Evolutionary conservation across 1,140 invertebrate species (phyloP).

Genomic region (Bursaphelenchus mucronatus): DNA sequence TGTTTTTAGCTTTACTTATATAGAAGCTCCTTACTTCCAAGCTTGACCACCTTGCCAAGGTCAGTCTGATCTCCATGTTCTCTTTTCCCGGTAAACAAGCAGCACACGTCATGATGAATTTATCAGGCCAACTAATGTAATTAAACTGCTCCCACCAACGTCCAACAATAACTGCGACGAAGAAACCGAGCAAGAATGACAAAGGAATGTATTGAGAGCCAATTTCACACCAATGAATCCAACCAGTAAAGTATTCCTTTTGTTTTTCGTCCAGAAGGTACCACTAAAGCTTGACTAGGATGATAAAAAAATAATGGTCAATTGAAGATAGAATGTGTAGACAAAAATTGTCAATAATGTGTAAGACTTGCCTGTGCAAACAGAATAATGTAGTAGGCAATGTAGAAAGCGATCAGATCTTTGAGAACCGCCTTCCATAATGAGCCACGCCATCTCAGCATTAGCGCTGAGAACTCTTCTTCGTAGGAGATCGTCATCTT

Average conservation of each 20-base stretch:
- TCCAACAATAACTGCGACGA: conserved; percentile 60
- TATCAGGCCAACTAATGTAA: conserved; percentile 60
- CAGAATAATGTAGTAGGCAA: conserved; percentile 59
- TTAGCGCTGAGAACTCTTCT: conserved; percentile 55
- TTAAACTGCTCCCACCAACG: conserved; percentile 61
- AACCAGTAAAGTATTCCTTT: conserved; percentile 61
- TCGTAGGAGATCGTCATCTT: conserved; percentile 40
- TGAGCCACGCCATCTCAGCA: conserved; percentile 59
- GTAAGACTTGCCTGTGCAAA: conserved; percentile 51
- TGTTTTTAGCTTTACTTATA: no score
- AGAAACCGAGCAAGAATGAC: conserved; percentile 60
- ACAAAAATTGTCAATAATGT: not conserved
- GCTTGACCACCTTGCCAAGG: conserved; percentile 56
- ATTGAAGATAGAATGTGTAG: not conserved
- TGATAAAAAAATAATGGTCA: not conserved
- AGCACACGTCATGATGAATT: conserved; percentile 58
- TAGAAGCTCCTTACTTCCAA: conserved; percentile 43
- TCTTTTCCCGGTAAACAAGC: conserved; percentile 47
- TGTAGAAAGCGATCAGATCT: conserved; percentile 59
- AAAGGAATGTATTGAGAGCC: conserved; percentile 60
- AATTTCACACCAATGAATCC: conserved; percentile 59
- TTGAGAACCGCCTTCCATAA: conserved; percentile 61
- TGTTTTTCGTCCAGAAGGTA: conserved; percentile 59
- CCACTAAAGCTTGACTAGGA: conserved; percentile 40
- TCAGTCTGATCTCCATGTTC: conserved; percentile 49